Evolutionary conservation across 1,140 invertebrate species (phyloP).

Genomic region (Ceratoteleas bidentatus): DNA sequence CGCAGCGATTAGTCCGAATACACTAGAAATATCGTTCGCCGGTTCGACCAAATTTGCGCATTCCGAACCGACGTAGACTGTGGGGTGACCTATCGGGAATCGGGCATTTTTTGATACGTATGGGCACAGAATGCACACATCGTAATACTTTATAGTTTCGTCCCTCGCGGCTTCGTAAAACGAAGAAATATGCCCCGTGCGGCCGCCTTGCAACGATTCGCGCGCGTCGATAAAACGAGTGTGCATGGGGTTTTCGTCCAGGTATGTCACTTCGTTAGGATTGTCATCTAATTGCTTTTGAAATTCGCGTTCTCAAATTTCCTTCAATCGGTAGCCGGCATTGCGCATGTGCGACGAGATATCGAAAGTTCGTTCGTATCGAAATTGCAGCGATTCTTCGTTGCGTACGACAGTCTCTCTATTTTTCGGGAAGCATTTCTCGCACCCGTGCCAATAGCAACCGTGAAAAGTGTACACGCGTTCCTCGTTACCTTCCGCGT

Average conservation of each 20-base stretch:
- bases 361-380: not conserved
- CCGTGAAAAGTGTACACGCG: conserved; percentile 50
- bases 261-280: not conserved
- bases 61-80: not conserved
- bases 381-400: not conserved
- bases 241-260: not conserved
- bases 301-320: conserved; percentile 8
- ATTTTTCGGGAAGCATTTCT: conserved; percentile 20
- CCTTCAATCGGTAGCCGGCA: not conserved
- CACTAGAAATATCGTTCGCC: too few species aligned
- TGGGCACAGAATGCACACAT: not conserved
- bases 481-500: conserved; percentile 8
- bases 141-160: conserved; percentile 1
- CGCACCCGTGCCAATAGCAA: conserved; percentile 56
- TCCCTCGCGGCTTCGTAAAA: not conserved
- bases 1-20: too few species aligned
- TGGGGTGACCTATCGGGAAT: not conserved
- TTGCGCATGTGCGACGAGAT: not conserved
- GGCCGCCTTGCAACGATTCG: not conserved
- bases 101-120: not conserved
- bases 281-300: not conserved
- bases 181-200: not conserved
- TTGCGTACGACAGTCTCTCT: conserved; percentile 1
- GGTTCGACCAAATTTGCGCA: not conserved
- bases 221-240: not conserved